Evolutionary conservation across 2,113 vertebrate genomes (phyloP).

Genomic region (Rattus rattus): DNA sequence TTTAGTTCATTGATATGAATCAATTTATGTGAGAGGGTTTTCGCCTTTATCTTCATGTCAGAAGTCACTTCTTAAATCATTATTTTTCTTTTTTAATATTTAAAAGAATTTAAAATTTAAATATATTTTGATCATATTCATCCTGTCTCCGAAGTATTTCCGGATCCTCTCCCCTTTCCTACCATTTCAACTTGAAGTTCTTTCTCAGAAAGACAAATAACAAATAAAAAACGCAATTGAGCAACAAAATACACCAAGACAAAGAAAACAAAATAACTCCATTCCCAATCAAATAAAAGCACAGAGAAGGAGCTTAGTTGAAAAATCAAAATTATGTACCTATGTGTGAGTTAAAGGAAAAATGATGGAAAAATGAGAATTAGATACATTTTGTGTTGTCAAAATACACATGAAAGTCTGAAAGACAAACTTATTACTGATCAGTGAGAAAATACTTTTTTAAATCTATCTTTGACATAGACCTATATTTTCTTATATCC

Average conservation of each 20-base stretch:
- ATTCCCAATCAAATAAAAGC: not conserved
- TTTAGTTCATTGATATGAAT: not conserved
- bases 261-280: not conserved
- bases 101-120: not conserved
- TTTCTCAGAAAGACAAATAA: not conserved
- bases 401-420: not conserved
- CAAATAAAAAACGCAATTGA: not conserved
- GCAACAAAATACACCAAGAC: not conserved
- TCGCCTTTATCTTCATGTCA: not conserved
- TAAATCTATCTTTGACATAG: not conserved
- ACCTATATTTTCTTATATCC: not conserved
- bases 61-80: not conserved
- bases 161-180: rapidly evolving
- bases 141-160: not conserved
- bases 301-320: not conserved
- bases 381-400: not conserved
- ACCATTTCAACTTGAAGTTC: not conserved
- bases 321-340: not conserved
- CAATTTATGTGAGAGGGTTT: not conserved
- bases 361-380: not conserved
- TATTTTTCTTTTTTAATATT: not conserved
- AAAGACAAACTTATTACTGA: not conserved
- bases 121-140: not conserved
- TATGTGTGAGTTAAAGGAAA: not conserved
- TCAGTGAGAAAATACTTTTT: not conserved